phyloP scores from a whole-genome alignment of 2,888 invertebrate species.

The Volucella inanis region DNA sequence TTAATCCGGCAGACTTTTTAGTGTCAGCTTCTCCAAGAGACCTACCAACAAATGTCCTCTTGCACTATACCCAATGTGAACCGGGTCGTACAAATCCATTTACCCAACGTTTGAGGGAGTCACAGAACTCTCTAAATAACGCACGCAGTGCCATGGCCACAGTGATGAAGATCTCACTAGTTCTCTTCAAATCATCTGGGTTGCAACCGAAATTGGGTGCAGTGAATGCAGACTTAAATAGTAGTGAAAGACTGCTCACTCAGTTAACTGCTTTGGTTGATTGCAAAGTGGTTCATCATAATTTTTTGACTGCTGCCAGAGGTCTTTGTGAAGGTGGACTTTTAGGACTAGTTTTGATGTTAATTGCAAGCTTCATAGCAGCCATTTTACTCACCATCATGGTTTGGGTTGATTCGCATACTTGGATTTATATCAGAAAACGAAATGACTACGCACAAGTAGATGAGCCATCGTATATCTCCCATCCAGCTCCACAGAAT shows the following conservation, averaged over 20 bases:
- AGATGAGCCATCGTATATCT: conserved; percentile 89
- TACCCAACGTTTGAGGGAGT: conserved; percentile 91
- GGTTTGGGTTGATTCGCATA: conserved; percentile 97
- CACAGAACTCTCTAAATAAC: conserved; percentile 87
- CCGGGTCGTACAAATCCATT: conserved; percentile 91
- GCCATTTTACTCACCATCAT: conserved; percentile 95
- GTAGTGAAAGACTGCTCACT: conserved; percentile 89
- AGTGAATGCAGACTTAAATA: conserved; percentile 90
- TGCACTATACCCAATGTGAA: conserved; percentile 93
- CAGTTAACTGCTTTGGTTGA: conserved; percentile 89
- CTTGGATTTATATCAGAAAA: conserved; percentile 97
- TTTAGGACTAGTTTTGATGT: conserved; percentile 92
- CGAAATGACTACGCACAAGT: conserved; percentile 92
- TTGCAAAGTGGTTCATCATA: conserved; percentile 92
- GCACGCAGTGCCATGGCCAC: conserved; percentile 83
- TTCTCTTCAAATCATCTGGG: conserved; percentile 84
- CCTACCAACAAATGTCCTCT: conserved; percentile 86
- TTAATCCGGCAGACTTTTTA: conserved; percentile 92
- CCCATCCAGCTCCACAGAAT: conserved; percentile 83
- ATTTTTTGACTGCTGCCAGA: conserved; percentile 91
- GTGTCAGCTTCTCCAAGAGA: conserved; percentile 86
- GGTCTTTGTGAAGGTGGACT: conserved; percentile 93
- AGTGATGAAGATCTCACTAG: conserved; percentile 82
- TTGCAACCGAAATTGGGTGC: conserved; percentile 90
- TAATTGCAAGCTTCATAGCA: conserved; percentile 92